These are phyloP conservation scores for Anthophora plumipes DNA, from an alignment of 2,888 invertebrate species.

Conservation along the genomic window DNA sequence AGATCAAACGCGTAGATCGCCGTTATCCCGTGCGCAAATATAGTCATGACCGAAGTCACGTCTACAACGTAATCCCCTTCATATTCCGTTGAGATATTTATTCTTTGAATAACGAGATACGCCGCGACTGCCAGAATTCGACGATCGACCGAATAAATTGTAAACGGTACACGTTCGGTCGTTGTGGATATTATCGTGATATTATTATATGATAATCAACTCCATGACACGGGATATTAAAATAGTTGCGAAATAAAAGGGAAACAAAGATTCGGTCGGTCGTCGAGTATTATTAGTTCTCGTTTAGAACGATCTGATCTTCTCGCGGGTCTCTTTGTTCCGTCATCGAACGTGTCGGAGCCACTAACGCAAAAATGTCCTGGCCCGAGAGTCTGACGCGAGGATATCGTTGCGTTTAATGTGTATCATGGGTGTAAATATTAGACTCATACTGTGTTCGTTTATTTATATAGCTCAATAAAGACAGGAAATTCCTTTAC, in stretches of 20 bases:
- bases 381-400: conserved; percentile 25
- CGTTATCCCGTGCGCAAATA: conserved; percentile 24
- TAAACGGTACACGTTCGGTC: conserved; percentile 38
- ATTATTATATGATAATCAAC: conserved; percentile 5
- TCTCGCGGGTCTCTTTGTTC: conserved; percentile 61
- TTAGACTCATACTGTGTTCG: conserved; percentile 69
- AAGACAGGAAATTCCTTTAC: conserved; percentile 59
- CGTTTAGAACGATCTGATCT: conserved; percentile 51
- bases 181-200: conserved; percentile 4
- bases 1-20: conserved; percentile 13
- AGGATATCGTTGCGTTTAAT: conserved; percentile 60
- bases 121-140: conserved; percentile 60
- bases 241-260: conserved; percentile 20
- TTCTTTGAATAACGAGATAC: conserved; percentile 56
- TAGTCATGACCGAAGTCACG: conserved; percentile 52
- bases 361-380: conserved; percentile 48
- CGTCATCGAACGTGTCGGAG: conserved; percentile 33
- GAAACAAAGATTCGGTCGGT: conserved; percentile 54
- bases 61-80: conserved; percentile 44
- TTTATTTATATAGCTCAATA: conserved; percentile 74
- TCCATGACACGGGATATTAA: conserved; percentile 28
- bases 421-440: conserved; percentile 68
- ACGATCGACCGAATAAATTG: conserved; percentile 63
- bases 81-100: conserved; percentile 63
- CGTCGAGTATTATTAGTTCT: conserved; percentile 58